A percentile compares a stretch with the other conserved stretches of the same genome.
Evolutionary conservation across 1,140 invertebrate species (phyloP).

Genomic region (Vanessa tameamea): DNA sequence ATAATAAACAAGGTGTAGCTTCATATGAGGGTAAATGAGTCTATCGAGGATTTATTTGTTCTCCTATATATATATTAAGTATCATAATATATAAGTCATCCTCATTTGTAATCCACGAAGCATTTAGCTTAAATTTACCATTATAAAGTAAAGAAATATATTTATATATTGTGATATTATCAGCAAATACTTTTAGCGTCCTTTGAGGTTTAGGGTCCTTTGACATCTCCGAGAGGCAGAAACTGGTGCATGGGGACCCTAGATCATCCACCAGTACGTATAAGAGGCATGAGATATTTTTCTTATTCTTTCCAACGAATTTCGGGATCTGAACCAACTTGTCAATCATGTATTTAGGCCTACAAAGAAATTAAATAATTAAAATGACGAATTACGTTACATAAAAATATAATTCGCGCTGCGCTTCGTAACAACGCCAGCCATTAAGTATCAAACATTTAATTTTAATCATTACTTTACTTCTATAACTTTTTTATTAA

Average conservation of each 20-base stretch:
- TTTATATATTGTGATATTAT: not conserved
- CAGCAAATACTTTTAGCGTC: slow-evolving; percentile 49
- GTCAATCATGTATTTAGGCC: slow-evolving; percentile 69
- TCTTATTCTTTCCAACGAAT: slow-evolving; percentile 40
- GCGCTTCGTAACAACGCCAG: slow-evolving; percentile 6
- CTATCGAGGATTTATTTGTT: no score
- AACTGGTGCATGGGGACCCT: slow-evolving; percentile 56
- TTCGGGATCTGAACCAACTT: slow-evolving; percentile 53
- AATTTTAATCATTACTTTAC: not conserved
- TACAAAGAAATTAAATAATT: slow-evolving; percentile 43
- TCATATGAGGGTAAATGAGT: no score
- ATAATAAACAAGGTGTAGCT: no score
- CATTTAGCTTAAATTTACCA: no score
- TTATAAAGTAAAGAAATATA: no score
- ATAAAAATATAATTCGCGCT: slow-evolving; percentile 22
- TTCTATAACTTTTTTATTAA: not conserved
- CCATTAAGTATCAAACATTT: not conserved
- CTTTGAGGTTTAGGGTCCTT: slow-evolving; percentile 52
- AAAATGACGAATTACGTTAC: not conserved
- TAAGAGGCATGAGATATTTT: slow-evolving; percentile 46
- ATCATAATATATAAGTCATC: not conserved
- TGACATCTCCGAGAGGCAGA: slow-evolving; percentile 52
- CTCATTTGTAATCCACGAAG: not conserved
- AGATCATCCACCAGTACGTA: slow-evolving; percentile 67
- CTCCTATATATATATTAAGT: no score